Percentiles rank a stretch among this genome's conserved stretches.
Conservation (phyloP, 2,888 invertebrate species). For the Tyria jacobaeae region DNA sequence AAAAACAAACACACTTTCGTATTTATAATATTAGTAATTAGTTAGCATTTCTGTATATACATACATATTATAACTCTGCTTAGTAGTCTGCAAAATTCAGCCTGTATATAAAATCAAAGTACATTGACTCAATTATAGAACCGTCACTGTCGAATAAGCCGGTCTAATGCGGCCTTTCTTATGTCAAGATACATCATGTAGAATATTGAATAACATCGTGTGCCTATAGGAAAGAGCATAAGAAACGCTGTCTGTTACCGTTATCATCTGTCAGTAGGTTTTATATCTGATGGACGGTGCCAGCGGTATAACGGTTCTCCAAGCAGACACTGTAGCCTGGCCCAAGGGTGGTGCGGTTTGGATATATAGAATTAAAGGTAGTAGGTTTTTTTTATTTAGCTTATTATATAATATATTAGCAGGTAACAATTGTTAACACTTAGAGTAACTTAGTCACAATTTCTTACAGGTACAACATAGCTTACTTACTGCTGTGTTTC, state of each 20-base stretch:
- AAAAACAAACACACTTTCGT: no score
- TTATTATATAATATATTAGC: no score
- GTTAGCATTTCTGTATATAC: background rate
- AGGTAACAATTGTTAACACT: no score
- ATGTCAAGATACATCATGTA: conserved; percentile 56
- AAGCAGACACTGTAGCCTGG: conserved; percentile 55
- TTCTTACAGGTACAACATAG: no score
- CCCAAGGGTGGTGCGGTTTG: conserved; percentile 59
- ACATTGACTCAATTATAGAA: conserved; percentile 59
- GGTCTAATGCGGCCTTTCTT: conserved; percentile 48
- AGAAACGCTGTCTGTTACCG: conserved; percentile 72
- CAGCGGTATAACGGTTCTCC: conserved; percentile 66
- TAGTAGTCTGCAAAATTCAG: conserved; percentile 7
- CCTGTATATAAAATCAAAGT: conserved; percentile 41
- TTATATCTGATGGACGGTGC: conserved; percentile 75
- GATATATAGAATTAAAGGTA: conserved; percentile 21
- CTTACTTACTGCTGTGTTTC: no score
- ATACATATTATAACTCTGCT: background rate
- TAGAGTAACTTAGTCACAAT: no score
- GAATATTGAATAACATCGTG: conserved; percentile 57
- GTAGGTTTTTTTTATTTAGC: no score
- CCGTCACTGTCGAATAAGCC: conserved; percentile 42
- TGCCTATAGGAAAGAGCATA: conserved; percentile 57
- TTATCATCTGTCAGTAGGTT: conserved; percentile 76
- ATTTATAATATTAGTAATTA: no score